Evolutionary conservation across 2,113 vertebrate genomes (phyloP).

Genomic region (Micronycteris hirsuta): DNA sequence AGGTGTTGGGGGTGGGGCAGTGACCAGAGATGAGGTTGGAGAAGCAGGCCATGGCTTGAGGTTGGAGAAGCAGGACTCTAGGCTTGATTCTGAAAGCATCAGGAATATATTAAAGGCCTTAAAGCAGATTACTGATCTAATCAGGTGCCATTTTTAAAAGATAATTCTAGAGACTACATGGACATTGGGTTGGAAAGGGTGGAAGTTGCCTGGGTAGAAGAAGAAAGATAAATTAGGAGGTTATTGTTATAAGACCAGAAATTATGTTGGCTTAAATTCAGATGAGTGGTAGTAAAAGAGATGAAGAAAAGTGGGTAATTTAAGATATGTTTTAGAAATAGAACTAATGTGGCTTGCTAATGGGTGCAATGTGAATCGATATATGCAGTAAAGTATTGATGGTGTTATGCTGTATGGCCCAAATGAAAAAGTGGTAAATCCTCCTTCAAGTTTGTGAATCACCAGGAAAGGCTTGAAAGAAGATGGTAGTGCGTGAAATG

Average conservation of each 20-base stretch:
- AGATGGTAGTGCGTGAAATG: too few relatives aligned
- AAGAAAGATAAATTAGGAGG: background rate
- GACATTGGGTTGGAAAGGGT: background rate
- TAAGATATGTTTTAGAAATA: background rate
- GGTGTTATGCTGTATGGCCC: background rate
- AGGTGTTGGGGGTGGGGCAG: background rate
- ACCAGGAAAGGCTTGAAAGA: background rate
- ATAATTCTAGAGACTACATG: background rate
- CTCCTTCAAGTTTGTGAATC: background rate
- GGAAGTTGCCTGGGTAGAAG: background rate
- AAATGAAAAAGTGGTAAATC: background rate
- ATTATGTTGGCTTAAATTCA: background rate
- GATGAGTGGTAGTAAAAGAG: background rate
- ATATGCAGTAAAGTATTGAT: background rate
- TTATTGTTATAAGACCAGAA: background rate
- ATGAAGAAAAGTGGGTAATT: background rate
- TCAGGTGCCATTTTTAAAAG: background rate
- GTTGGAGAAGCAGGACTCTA: background rate
- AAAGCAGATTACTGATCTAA: background rate
- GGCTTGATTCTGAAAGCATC: background rate
- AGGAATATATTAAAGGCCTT: background rate
- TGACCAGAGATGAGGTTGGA: background rate
- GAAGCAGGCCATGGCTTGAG: background rate
- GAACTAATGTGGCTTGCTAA: background rate
- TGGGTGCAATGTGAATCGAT: background rate